These are phyloP conservation scores for Tachuris rubrigastra DNA, from an alignment of 2,113 vertebrate species.

Conservation along the genomic window DNA sequence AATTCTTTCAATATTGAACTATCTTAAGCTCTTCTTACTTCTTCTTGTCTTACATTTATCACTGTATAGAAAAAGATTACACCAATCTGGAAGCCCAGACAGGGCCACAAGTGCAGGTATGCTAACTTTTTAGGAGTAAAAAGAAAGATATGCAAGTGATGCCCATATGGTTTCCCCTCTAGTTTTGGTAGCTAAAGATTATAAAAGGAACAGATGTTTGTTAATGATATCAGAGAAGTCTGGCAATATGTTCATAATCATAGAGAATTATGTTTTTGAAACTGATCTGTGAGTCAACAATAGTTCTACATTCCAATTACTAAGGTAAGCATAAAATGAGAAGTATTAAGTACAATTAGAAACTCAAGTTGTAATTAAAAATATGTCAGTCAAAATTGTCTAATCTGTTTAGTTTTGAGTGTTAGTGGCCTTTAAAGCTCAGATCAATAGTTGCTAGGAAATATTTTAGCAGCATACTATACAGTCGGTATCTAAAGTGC, in stretches of 20 bases:
- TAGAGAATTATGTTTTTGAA: constrained; percentile 27
- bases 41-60: not conserved
- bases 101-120: not conserved
- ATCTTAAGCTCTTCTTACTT: not conserved
- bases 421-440: not conserved
- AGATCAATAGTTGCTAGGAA: not conserved
- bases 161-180: not conserved
- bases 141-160: not conserved
- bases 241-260: not conserved
- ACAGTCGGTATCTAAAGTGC: not conserved
- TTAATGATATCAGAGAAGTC: constrained; percentile 26
- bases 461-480: not conserved
- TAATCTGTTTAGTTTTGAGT: not conserved
- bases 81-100: not conserved
- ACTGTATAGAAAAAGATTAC: not conserved
- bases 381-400: not conserved
- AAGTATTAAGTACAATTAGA: not conserved
- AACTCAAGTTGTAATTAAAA: not conserved
- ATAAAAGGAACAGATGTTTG: constrained; percentile 28
- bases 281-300: not conserved
- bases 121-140: not conserved
- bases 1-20: not conserved
- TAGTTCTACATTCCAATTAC: not conserved
- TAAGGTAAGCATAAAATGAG: constrained; percentile 15
- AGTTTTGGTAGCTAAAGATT: not conserved